These are phyloP conservation scores for Bovichtus diacanthus DNA, from an alignment of 2,797 vertebrate genomes.

Conservation along the genomic window DNA sequence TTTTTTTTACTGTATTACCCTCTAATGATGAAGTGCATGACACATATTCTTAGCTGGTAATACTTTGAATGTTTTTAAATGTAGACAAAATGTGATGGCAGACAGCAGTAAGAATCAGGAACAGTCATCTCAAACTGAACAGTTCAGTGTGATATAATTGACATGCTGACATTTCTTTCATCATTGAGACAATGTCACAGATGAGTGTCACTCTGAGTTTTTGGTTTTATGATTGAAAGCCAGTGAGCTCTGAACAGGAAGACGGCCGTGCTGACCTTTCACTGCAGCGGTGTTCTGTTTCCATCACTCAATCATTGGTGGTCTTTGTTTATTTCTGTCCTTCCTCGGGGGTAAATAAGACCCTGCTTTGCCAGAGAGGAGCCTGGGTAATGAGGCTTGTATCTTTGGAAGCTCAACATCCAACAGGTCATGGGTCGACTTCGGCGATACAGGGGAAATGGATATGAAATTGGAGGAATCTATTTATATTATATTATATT, in stretches of 20 bases:
- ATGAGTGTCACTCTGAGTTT: conserved; percentile 33
- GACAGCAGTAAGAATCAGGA: background rate
- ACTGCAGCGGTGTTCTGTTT: conserved; percentile 72
- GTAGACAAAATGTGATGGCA: background rate
- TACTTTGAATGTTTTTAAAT: background rate
- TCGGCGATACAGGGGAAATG: conserved; percentile 66
- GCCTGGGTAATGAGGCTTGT: conserved; percentile 78
- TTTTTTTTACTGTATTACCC: background rate
- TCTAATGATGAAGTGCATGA: background rate
- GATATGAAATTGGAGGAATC: conserved; percentile 64
- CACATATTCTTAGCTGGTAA: no score
- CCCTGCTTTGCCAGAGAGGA: conserved; percentile 67
- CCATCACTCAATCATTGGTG: conserved; percentile 62
- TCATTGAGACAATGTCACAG: conserved; percentile 42
- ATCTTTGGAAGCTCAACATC: conserved; percentile 75
- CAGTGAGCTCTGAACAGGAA: conserved; percentile 50
- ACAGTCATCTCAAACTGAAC: background rate
- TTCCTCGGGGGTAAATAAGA: conserved; percentile 80
- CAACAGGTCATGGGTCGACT: conserved; percentile 74
- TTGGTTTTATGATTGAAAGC: conserved; percentile 58
- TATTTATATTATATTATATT: conserved; percentile 70
- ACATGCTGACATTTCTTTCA: conserved; percentile 38
- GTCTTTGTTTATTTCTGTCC: conserved; percentile 81
- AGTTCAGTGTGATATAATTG: conserved; percentile 18
- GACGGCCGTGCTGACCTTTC: conserved; percentile 69